A percentile compares a stretch with the other conserved stretches of the same genome.
These are phyloP conservation scores for Alouatta caraya DNA, from an alignment of 2,797 vertebrate genomes.

Conservation along the genomic window DNA sequence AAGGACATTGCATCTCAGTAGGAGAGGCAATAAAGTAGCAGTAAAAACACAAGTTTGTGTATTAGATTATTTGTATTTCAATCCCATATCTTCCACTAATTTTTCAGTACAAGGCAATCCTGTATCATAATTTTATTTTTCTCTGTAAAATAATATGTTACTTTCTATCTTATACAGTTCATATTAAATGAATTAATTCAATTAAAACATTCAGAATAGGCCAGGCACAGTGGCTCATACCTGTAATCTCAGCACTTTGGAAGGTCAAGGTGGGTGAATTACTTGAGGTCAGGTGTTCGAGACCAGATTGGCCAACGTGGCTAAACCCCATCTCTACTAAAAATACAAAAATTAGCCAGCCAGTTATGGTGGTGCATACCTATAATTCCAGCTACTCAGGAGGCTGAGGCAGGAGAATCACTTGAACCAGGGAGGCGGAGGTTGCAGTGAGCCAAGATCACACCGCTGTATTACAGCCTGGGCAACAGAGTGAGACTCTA, in stretches of 20 bases:
- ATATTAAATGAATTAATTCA: neutral
- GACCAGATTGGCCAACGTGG: neutral
- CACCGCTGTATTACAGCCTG: neutral
- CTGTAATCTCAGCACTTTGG: neutral
- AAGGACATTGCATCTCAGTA: neutral
- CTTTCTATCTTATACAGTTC: neutral
- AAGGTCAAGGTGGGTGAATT: neutral
- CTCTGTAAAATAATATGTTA: neutral
- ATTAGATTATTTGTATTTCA: neutral
- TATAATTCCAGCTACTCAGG: neutral
- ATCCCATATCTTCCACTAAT: neutral
- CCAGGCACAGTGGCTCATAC: neutral
- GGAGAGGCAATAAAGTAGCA: neutral
- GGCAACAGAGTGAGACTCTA: neutral
- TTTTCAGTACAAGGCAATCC: neutral
- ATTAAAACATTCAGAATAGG: neutral
- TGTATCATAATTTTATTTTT: neutral
- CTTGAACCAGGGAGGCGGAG: accelerated
- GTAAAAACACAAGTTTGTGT: neutral
- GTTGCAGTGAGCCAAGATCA: neutral
- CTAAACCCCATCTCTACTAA: neutral
- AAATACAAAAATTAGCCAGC: neutral
- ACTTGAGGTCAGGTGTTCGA: neutral
- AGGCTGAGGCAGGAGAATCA: neutral
- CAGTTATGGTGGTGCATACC: no score